Evolutionary conservation across 2,797 vertebrate species (phyloP), one percentile per base, ranked within the genome.

Genomic region (Pipistrellus pygmaeus): DNA sequence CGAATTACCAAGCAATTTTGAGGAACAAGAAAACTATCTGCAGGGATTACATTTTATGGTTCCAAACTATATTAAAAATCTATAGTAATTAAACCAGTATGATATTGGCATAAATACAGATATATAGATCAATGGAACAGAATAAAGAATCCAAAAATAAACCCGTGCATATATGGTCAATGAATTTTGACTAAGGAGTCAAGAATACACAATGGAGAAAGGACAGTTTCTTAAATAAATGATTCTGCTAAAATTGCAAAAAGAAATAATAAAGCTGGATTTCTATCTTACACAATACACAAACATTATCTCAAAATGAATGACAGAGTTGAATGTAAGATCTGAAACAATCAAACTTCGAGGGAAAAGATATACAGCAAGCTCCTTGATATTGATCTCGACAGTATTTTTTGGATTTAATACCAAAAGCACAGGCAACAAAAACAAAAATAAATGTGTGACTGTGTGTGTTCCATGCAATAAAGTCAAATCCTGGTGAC

Each of bases 61-160:
- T 91, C 32, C 71, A 91, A 85, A 46, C 51, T 53, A 44, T 55
- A 84, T 91, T 91, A 27, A 10, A 84, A 83, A 84, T 2, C 48
- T 35, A 35, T 5, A 35, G 17, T 35, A 77, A 69, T 85, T 62
- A 69, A 68, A 68, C 44, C 3, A 75, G 14, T 46, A 38, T 66
- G 23, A 11, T 69, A 57, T 23, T 69, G 38, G 38, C 35, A 69
- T 69, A 91, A 91, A 35, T 77, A 44, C 23, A 76, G 48, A 46
- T 12, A 44, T 20, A 38, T 8, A 57, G 6, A 57, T 69, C 21
- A 55, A 27, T 38, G 23, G 8, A 35, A 77, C 7, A 88, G 17
- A 64, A 21, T 18, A 57, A 30, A 77, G 41, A 30, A 44, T 1
- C n/a, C 38, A 14, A 32, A 83, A 55, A 85, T 77, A 85, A 68